Conservation (phyloP, 2,888 invertebrate species). For the Drosophila dives region DNA sequence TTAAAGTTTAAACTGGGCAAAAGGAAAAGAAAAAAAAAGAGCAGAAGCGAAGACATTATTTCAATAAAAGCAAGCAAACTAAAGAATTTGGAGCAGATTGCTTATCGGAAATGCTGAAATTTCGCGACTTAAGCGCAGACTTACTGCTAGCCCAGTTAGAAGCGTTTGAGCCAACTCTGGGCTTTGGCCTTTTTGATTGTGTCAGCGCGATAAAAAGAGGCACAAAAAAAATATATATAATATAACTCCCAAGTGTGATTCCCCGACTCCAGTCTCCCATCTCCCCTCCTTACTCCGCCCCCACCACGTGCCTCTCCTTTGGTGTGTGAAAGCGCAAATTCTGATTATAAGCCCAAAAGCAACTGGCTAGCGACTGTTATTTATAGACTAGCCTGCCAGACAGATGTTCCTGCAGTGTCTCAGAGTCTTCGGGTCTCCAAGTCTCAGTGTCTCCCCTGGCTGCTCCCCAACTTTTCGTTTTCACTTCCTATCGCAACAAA, state of each 20-base stretch:
- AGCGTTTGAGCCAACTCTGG: constrained; percentile 44
- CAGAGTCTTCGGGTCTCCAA: neutral
- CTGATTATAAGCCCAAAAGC: constrained; percentile 70
- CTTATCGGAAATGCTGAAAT: constrained; percentile 55
- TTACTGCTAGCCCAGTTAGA: constrained; percentile 58
- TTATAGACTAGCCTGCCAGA: constrained; percentile 66
- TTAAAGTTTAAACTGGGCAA: constrained; percentile 4
- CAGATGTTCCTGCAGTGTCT: constrained; percentile 44
- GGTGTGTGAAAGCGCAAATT: constrained; percentile 78
- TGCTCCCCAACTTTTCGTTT: constrained; percentile 64
- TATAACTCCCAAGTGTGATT: constrained; percentile 45
- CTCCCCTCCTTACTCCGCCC: neutral
- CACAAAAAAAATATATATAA: constrained; percentile 24
- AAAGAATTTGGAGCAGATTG: constrained; percentile 73
- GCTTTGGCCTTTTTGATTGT: constrained; percentile 58
- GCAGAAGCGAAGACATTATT: constrained; percentile 43
- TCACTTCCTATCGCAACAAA: constrained; percentile 64
- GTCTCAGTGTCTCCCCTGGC: neutral
- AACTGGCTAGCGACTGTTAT: constrained; percentile 66
- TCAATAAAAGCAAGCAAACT: constrained; percentile 51
- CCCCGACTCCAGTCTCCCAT: constrained; percentile 2
- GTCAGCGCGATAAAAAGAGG: constrained; percentile 67
- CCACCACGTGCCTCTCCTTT: constrained; percentile 32
- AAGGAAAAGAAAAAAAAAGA: neutral
- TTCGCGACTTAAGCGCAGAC: constrained; percentile 15